A percentile compares a stretch with the other conserved stretches of the same genome.
Evolutionary conservation across 1,140 invertebrate genomes (phyloP).

Genomic region (Drosophila dunni): DNA sequence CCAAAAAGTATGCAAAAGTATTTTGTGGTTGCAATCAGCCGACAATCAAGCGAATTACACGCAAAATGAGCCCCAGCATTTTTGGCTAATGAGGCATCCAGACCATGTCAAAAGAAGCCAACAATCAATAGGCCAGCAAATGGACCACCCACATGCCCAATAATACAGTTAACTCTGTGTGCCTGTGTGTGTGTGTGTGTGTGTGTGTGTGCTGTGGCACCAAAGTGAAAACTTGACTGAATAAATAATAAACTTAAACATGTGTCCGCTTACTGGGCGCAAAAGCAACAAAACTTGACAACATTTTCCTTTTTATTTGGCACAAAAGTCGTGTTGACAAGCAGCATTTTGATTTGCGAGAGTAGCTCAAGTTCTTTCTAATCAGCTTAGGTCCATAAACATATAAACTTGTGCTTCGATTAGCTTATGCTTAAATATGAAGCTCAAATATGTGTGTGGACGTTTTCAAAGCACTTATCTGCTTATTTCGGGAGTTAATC

Average conservation of each 20-base stretch:
- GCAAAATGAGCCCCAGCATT: conserved; percentile 33
- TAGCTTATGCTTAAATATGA: not conserved
- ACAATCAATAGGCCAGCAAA: conserved; percentile 52
- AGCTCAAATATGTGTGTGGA: too few relatives aligned
- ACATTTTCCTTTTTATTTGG: conserved; percentile 51
- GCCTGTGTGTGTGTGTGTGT: conserved; percentile 13
- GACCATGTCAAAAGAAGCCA: conserved; percentile 21
- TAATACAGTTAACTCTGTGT: conserved; percentile 18
- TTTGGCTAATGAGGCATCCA: conserved; percentile 54
- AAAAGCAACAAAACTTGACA: conserved; percentile 51
- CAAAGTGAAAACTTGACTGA: conserved; percentile 75
- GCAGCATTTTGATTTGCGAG: conserved; percentile 28
- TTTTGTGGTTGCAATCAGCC: conserved; percentile 60
- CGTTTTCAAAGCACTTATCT: too few relatives aligned
- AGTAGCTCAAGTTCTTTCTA: not conserved
- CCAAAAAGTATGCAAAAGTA: conserved; percentile 52
- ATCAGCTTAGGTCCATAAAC: not conserved
- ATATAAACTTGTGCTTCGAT: not conserved
- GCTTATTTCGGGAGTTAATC: too few relatives aligned
- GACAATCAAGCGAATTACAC: conserved; percentile 75
- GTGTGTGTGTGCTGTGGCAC: conserved; percentile 35
- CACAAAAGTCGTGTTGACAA: conserved; percentile 44
- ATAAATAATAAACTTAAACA: conserved; percentile 77
- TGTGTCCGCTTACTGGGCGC: conserved; percentile 31
- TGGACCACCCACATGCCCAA: conserved; percentile 41